phyloP scores from a whole-genome alignment of 2,797 vertebrate genomes.

The Adrianichthys oophorus region DNA sequence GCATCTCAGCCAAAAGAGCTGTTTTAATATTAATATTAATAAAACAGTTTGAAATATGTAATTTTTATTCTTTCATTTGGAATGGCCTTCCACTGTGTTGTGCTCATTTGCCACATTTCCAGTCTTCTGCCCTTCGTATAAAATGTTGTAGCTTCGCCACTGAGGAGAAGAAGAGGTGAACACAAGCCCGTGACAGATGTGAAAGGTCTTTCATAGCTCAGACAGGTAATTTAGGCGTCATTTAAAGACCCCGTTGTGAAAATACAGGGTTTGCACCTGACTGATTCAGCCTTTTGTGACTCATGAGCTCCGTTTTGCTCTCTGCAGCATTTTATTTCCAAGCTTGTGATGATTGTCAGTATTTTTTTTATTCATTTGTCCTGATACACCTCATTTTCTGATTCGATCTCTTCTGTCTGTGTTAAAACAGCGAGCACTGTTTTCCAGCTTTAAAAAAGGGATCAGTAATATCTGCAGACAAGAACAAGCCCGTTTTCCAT shows the following conservation, averaged over 20 bases:
- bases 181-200: conserved; percentile 28
- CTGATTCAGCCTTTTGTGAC: background rate
- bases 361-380: background rate
- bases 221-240: conserved; percentile 22
- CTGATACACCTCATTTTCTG: background rate
- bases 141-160: too few relatives aligned
- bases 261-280: conserved; percentile 13
- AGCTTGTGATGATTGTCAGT: background rate
- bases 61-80: too few relatives aligned
- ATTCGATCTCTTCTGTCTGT: background rate
- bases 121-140: too few relatives aligned
- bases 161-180: conserved; percentile 7
- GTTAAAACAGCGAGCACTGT: background rate
- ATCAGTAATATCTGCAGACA: conserved; percentile 4
- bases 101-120: too few relatives aligned
- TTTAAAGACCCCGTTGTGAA: conserved; percentile 29
- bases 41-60: too few relatives aligned
- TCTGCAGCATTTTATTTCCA: background rate
- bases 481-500: conserved; percentile 20
- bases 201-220: conserved; percentile 23
- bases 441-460: conserved; percentile 8
- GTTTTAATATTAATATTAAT: too few relatives aligned
- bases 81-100: too few relatives aligned
- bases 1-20: too few relatives aligned
- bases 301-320: conserved; percentile 1